Evolutionary conservation across 2,888 invertebrate species (phyloP).

Genomic region (Leptopilina syphax): DNA sequence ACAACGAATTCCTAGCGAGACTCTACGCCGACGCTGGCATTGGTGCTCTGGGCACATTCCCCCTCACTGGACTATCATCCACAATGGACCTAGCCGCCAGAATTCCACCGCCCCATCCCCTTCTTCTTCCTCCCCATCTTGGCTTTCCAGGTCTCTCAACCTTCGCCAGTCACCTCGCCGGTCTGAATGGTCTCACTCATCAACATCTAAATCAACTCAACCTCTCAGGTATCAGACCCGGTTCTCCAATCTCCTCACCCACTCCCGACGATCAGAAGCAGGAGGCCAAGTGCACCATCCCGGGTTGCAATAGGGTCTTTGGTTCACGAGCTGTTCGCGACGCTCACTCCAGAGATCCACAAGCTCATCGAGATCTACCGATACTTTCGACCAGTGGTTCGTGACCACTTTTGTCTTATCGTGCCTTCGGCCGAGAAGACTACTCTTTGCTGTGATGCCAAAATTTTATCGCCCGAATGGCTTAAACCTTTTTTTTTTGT

Average conservation of each 20-base stretch:
- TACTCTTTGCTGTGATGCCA: slow-evolving; percentile 72
- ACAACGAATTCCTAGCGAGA: slow-evolving; percentile 88
- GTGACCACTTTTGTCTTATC: slow-evolving; percentile 71
- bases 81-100: slow-evolving; percentile 70
- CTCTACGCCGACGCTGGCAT: slow-evolving; percentile 84
- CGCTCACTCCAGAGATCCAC: slow-evolving; percentile 80
- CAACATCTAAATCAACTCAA: slow-evolving; percentile 68
- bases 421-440: slow-evolving; percentile 60
- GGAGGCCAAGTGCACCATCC: slow-evolving; percentile 86
- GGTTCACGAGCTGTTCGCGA: slow-evolving; percentile 88
- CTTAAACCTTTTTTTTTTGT: slow-evolving; percentile 43
- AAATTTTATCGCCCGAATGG: slow-evolving; percentile 57
- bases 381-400: slow-evolving; percentile 69
- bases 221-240: slow-evolving; percentile 52
- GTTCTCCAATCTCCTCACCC: slow-evolving; percentile 63
- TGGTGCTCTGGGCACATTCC: slow-evolving; percentile 74
- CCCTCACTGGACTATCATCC: slow-evolving; percentile 72
- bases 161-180: slow-evolving; percentile 73
- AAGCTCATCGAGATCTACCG: slow-evolving; percentile 71
- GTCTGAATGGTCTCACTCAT: slow-evolving; percentile 77
- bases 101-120: slow-evolving; percentile 79
- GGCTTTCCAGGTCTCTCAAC: slow-evolving; percentile 79
- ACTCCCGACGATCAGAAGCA: slow-evolving; percentile 75
- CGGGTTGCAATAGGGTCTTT: slow-evolving; percentile 88
- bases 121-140: slow-evolving; percentile 81